These are phyloP conservation scores for Volucella inflata DNA, from an alignment of 2,888 invertebrate species.

Conservation along the genomic window DNA sequence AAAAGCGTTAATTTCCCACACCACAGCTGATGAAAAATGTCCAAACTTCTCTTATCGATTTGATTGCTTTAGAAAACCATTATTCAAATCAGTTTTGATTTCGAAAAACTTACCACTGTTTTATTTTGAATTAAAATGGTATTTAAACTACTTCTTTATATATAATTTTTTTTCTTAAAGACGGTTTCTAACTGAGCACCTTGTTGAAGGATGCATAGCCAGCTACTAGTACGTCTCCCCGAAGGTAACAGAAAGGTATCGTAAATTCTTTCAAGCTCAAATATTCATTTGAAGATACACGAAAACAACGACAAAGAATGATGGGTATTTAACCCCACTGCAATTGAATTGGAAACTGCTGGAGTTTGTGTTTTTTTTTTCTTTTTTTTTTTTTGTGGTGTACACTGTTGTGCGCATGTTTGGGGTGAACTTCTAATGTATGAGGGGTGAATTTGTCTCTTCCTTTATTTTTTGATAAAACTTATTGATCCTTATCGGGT, in stretches of 20 bases:
- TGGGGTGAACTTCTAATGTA: constrained; percentile 67
- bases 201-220: constrained; percentile 65
- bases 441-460: constrained; percentile 47
- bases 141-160: neutral
- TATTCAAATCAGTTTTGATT: neutral
- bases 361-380: neutral
- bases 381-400: too few species aligned
- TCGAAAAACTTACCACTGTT: constrained; percentile 44
- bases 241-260: constrained; percentile 53
- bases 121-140: neutral
- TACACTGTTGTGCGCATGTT: constrained; percentile 50
- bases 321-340: constrained; percentile 41
- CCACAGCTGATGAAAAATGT: neutral
- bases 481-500: constrained; percentile 43
- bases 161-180: constrained; percentile 18
- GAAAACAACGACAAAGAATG: constrained; percentile 20
- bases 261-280: constrained; percentile 43
- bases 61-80: neutral
- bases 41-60: neutral
- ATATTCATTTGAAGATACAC: constrained; percentile 43
- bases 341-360: constrained; percentile 17
- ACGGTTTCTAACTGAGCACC: constrained; percentile 50
- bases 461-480: constrained; percentile 12
- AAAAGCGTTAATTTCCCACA: neutral
- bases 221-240: constrained; percentile 48